Percentiles rank a stretch among this genome's conserved stretches.
phyloP scores from a whole-genome alignment of 2,113 vertebrate species.

The Pterocles orientalis region DNA sequence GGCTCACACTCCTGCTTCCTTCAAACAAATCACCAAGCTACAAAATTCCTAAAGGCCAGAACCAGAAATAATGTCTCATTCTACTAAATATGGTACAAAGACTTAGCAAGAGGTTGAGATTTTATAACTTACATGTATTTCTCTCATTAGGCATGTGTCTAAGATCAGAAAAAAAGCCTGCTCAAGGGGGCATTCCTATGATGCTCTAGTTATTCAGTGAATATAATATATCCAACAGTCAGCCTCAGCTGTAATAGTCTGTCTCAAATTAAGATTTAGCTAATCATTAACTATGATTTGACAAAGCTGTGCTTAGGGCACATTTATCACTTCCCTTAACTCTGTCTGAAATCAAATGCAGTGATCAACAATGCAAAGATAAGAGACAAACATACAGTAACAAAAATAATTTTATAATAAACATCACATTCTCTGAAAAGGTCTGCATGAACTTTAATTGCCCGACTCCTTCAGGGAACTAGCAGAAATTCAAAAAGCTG shows the following conservation, averaged over 20 bases:
- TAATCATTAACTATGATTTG: not conserved
- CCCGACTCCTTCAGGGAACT: not conserved
- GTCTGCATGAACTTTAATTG: not conserved
- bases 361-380: not conserved
- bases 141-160: not conserved
- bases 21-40: not conserved
- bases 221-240: not conserved
- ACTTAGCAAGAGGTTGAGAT: not conserved
- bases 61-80: not conserved
- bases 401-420: not conserved
- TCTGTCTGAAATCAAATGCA: not conserved
- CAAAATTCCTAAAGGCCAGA: not conserved
- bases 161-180: not conserved
- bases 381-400: not conserved
- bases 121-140: not conserved
- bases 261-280: not conserved
- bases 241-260: not conserved
- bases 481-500: not conserved
- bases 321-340: not conserved
- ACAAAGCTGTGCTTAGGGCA: not conserved
- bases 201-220: not conserved
- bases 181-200: not conserved
- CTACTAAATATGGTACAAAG: not conserved
- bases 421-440: not conserved
- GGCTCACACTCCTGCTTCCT: not conserved